These are phyloP conservation scores for Rhinogobius similis DNA, from an alignment of 2,113 vertebrate genomes.

Conservation along the genomic window DNA sequence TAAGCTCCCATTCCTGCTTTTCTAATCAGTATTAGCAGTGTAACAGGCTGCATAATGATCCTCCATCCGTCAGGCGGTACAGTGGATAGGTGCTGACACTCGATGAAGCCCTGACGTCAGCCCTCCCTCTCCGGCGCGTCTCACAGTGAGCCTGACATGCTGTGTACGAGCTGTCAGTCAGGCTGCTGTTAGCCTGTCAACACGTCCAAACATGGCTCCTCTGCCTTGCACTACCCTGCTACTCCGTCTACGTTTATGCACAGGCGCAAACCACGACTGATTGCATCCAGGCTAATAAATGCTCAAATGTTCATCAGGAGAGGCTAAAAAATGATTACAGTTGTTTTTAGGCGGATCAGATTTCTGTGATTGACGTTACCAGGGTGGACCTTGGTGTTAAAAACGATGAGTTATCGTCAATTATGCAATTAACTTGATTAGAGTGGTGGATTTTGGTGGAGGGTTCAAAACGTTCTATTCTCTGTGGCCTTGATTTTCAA, in stretches of 20 bases:
- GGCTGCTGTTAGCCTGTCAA: conserved; percentile 28
- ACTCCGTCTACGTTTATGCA: neutral
- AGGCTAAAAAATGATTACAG: neutral
- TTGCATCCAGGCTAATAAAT: conserved; percentile 4
- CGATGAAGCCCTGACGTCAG: conserved; percentile 34
- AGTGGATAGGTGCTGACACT: conserved; percentile 20
- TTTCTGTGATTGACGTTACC: no score
- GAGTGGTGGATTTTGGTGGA: no score
- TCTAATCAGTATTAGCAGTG: no score
- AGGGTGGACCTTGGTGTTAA: no score
- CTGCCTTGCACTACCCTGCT: neutral
- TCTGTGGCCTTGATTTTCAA: no score
- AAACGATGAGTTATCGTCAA: no score
- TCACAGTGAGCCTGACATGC: conserved; percentile 31
- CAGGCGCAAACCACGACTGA: conserved; percentile 13
- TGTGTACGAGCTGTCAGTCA: conserved; percentile 44
- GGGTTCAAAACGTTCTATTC: no score
- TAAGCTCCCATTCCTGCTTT: neutral
- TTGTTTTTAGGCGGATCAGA: neutral
- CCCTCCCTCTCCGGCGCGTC: conserved; percentile 2
- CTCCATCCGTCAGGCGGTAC: conserved; percentile 18
- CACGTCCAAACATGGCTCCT: conserved; percentile 24
- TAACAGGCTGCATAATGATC: conserved; percentile 18
- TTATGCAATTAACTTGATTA: no score
- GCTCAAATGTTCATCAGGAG: neutral